These are phyloP conservation scores for Ploceus nigricollis DNA, from an alignment of 2,113 vertebrate species.

Conservation along the genomic window DNA sequence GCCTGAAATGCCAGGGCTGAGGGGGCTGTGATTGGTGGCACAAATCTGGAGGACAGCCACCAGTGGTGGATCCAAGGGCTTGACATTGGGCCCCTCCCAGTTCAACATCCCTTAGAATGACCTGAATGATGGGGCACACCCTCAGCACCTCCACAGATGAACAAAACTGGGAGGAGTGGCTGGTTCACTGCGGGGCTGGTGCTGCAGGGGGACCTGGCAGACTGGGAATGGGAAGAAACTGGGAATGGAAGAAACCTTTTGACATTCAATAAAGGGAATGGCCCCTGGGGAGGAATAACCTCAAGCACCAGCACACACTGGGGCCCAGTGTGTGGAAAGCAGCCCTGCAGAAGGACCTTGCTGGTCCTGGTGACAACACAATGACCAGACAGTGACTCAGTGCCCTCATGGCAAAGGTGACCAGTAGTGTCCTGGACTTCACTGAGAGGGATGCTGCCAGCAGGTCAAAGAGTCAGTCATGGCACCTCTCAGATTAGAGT, in stretches of 20 bases:
- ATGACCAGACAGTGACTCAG: not conserved
- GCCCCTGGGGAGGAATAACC: not conserved
- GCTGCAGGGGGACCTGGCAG: not conserved
- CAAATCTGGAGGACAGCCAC: not conserved
- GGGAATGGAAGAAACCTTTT: not conserved
- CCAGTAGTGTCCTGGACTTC: not conserved
- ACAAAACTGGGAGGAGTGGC: not conserved
- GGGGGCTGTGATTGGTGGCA: not conserved
- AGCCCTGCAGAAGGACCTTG: not conserved
- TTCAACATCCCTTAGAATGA: not conserved
- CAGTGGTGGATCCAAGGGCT: not conserved
- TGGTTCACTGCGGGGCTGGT: not conserved
- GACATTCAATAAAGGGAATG: not conserved
- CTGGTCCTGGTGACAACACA: not conserved
- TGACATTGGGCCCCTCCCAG: not conserved
- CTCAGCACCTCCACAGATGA: not conserved
- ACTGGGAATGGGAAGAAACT: not conserved
- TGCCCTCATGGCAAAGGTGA: not conserved
- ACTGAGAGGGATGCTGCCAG: accelerated
- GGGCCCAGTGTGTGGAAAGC: not conserved
- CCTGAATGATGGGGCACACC: not conserved
- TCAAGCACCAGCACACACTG: not conserved
- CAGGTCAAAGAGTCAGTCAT: not conserved
- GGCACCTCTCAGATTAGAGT: not conserved
- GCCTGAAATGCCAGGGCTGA: not conserved